Base-by-base conservation (phyloP, 2,113 vertebrate genomes). In the Aspidoscelis tigris region DNA sequence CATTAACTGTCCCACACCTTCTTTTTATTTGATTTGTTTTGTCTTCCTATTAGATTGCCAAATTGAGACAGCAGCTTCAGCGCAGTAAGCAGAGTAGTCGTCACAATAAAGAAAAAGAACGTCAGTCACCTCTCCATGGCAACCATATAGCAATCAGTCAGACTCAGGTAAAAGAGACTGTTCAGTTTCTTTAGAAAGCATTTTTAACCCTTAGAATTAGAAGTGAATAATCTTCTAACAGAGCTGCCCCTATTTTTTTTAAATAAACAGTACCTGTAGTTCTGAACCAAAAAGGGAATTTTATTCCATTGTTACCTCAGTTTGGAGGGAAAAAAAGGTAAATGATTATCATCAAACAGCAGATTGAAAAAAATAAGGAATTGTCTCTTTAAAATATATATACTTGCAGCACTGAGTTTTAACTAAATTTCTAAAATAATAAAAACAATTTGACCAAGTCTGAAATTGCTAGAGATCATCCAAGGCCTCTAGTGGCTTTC, bases 31-130 rank as follows among this genome's bases (percentile, higher is more conserved):
- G 58, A 64, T 83, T 75, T 88, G 68, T 79, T 73, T 81, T 78
- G 84, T 70, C 74, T 89, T 82, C 93, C 89, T 92, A 96, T 95
- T 97, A 99, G 98, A 99, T 99, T 87, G 97, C 98, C 92, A 99
- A 99, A 92, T 95, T 99, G 90, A 95, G 98, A 70, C 97, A 98
- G 94, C 98, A 99, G 89, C 97, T 99, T 20, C 98, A 98, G 88
- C 97, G 97, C 85, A 97, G 97, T 89, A 98, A 99, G 86, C 97
- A 98, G 92, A 97, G 96, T 55, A 96, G 95, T 88, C 96, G 97
- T 61, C 97, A 97, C 92, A 94, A 84, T 91, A 98, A 97, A 94
- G 98, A 99, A 88, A 96, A 97, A 64, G 98, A 99, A 79, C 91
- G 88, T 53, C 97, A 97, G 83, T 97, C 97, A 26, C 97, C 96